These are phyloP conservation scores for Melanocharis versteri DNA, from an alignment of 2,113 vertebrate species.

Conservation along the genomic window DNA sequence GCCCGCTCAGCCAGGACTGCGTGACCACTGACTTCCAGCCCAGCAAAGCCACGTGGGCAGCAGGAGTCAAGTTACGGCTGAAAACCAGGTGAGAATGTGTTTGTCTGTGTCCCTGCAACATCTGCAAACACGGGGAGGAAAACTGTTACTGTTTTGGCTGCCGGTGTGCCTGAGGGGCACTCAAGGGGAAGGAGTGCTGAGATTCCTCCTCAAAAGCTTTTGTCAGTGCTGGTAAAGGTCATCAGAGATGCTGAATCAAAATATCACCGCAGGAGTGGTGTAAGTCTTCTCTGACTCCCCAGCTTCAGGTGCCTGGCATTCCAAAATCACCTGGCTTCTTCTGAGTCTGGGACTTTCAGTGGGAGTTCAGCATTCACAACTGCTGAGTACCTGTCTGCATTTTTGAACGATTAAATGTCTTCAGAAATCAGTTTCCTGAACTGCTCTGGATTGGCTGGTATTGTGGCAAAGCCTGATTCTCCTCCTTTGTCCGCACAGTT, in stretches of 20 bases:
- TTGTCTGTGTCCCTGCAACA: background rate
- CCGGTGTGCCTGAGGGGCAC: background rate
- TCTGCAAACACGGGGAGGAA: background rate
- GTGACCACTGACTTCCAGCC: slow-evolving; percentile 33
- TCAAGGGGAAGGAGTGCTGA: background rate
- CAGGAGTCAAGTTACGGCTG: slow-evolving; percentile 58
- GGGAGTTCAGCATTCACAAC: background rate
- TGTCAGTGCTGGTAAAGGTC: background rate
- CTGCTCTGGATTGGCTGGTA: background rate
- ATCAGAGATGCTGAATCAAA: background rate
- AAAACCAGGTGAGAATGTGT: slow-evolving; percentile 67
- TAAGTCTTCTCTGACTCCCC: background rate
- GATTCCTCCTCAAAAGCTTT: background rate
- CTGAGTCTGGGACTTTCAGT: background rate
- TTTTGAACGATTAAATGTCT: background rate
- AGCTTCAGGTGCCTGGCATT: background rate
- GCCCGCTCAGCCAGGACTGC: background rate
- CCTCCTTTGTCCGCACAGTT: background rate
- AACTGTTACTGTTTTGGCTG: background rate
- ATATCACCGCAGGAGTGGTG: background rate
- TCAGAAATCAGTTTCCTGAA: background rate
- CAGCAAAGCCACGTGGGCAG: slow-evolving; percentile 54
- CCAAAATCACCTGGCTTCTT: background rate
- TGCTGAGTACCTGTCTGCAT: background rate
- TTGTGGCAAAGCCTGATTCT: background rate